phyloP scores from a whole-genome alignment of 2,113 vertebrate genomes.

The Anolis carolinensis region DNA sequence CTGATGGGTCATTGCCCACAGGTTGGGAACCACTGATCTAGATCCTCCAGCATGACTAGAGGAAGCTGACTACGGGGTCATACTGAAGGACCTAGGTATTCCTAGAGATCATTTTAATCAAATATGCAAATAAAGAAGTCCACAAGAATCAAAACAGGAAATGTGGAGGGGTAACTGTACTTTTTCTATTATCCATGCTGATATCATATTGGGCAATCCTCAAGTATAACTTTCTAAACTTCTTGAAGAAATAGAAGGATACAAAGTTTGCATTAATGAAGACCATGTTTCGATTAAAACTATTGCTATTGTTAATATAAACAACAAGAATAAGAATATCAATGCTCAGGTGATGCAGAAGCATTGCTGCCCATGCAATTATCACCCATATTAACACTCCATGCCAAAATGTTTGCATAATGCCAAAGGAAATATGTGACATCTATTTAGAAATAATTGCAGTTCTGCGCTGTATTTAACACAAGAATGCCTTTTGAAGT shows the following conservation, averaged over 20 bases:
- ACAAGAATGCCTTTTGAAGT: not conserved
- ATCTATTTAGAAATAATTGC: constrained; percentile 22
- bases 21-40: too few relatives aligned
- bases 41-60: too few relatives aligned
- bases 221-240: not conserved
- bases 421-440: not conserved
- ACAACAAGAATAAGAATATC: not conserved
- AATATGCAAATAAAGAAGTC: too few relatives aligned
- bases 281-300: not conserved
- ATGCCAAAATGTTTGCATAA: not conserved
- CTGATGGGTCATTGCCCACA: too few relatives aligned
- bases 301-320: not conserved
- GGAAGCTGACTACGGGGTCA: too few relatives aligned
- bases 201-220: not conserved
- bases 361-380: not conserved
- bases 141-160: too few relatives aligned
- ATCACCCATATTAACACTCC: not conserved
- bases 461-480: not conserved
- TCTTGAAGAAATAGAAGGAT: not conserved
- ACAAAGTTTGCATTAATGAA: not conserved
- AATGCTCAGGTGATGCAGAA: not conserved
- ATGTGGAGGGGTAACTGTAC: too few relatives aligned
- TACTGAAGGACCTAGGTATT: too few relatives aligned
- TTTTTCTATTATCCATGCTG: too few relatives aligned
- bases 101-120: too few relatives aligned